phyloP scores from a whole-genome alignment of 2,888 invertebrate genomes.

The Serrognathus titanus region DNA sequence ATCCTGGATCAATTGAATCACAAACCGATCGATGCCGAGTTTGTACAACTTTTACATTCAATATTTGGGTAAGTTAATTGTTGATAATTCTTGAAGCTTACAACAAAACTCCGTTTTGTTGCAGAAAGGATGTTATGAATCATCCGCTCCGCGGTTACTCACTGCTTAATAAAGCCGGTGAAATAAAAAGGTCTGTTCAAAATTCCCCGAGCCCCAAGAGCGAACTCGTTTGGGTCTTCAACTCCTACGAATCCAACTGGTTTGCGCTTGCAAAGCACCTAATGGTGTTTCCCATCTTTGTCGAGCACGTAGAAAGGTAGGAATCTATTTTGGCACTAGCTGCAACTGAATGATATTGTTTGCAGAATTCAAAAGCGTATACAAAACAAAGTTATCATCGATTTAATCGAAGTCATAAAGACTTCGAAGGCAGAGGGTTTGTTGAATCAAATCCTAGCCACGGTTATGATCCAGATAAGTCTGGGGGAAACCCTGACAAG shows the following conservation, averaged over 20 bases:
- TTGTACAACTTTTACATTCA: conserved; percentile 33
- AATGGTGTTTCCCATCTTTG: conserved; percentile 11
- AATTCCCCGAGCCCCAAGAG: neutral
- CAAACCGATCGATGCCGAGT: conserved; percentile 38
- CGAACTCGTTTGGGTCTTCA: conserved; percentile 6
- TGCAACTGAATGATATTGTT: neutral
- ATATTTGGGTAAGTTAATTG: neutral
- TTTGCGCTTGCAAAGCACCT: neutral
- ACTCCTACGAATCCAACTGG: conserved; percentile 5
- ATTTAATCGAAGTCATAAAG: conserved; percentile 10
- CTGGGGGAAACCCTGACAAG: conserved; percentile 48
- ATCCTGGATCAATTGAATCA: conserved; percentile 62
- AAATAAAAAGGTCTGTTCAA: neutral
- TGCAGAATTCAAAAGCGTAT: conserved; percentile 7
- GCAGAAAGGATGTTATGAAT: neutral
- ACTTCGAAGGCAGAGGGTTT: neutral
- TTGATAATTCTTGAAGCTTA: too few species aligned
- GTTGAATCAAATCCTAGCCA: conserved; percentile 13
- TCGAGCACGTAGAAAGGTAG: conserved; percentile 5
- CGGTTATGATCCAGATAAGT: conserved; percentile 54
- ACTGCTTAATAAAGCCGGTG: neutral
- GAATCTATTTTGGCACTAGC: too few species aligned
- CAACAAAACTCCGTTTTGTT: too few species aligned
- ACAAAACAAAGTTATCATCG: neutral
- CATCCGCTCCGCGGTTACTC: neutral